Evolutionary conservation across 2,797 vertebrate genomes (phyloP).

Genomic region (Callimico goeldii): DNA sequence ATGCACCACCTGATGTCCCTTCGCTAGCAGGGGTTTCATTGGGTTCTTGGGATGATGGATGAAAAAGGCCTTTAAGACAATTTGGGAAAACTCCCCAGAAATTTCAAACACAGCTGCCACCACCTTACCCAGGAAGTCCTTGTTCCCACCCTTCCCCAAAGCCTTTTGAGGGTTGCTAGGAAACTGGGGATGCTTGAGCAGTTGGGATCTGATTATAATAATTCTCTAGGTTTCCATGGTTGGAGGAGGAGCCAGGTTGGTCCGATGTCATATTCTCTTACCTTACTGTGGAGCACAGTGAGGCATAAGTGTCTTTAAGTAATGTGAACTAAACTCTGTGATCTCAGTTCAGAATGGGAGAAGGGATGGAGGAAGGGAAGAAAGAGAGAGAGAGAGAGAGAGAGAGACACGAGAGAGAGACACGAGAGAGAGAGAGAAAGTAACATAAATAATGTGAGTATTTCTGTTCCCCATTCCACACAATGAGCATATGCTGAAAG

Average conservation of each 20-base stretch:
- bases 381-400: not conserved
- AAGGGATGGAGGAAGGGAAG: not conserved
- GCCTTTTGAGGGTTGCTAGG: constrained; percentile 75
- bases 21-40: not conserved
- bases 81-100: constrained; percentile 20
- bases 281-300: constrained; percentile 12
- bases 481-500: constrained; percentile 74
- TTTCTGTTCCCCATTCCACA: constrained; percentile 56
- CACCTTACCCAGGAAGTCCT: constrained; percentile 36
- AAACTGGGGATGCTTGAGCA: constrained; percentile 68
- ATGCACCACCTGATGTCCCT: too few species aligned
- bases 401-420: not conserved
- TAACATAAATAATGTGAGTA: constrained; percentile 61
- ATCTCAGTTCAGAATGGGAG: constrained; percentile 43
- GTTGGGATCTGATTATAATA: constrained; percentile 66
- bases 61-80: constrained; percentile 22
- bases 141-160: constrained; percentile 59
- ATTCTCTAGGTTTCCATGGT: constrained; percentile 59
- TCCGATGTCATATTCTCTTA: not conserved
- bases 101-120: constrained; percentile 43
- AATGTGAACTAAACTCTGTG: constrained; percentile 15
- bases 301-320: not conserved
- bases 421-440: not conserved
- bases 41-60: not conserved
- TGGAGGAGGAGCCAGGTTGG: constrained; percentile 38